phyloP scores from a whole-genome alignment of 1,140 invertebrate species.

The Atopsyche davidsoni region DNA sequence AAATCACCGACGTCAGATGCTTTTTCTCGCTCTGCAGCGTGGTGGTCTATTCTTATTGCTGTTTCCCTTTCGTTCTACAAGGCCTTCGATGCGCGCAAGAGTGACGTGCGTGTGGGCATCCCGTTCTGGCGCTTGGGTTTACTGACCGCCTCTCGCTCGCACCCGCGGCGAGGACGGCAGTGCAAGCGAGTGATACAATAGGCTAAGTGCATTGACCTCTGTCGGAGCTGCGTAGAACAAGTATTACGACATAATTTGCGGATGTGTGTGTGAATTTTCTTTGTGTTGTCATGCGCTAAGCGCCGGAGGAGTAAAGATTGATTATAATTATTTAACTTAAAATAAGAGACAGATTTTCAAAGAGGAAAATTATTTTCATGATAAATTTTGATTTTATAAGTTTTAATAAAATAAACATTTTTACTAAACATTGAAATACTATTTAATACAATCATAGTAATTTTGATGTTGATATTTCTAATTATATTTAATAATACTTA shows the following conservation, averaged over 20 bases:
- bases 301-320: background rate
- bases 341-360: too few species aligned
- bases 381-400: too few species aligned
- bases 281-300: background rate
- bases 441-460: too few species aligned
- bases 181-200: constrained; percentile 1
- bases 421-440: too few species aligned
- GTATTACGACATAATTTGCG: constrained; percentile 19
- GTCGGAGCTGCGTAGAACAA: constrained; percentile 14
- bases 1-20: constrained; percentile 1
- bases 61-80: constrained; percentile 16
- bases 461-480: too few species aligned
- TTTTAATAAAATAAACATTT: too few species aligned
- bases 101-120: constrained; percentile 4
- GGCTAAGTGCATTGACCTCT: constrained; percentile 19
- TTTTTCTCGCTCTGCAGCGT: background rate
- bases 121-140: background rate
- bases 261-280: constrained; percentile 14
- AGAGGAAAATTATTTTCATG: too few species aligned
- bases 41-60: background rate
- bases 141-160: background rate
- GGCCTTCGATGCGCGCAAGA: constrained; percentile 4
- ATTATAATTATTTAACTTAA: too few species aligned
- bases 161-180: background rate
- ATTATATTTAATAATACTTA: too few species aligned